phyloP scores from a whole-genome alignment of 2,888 invertebrate genomes.

The Tiliacea aurago region DNA sequence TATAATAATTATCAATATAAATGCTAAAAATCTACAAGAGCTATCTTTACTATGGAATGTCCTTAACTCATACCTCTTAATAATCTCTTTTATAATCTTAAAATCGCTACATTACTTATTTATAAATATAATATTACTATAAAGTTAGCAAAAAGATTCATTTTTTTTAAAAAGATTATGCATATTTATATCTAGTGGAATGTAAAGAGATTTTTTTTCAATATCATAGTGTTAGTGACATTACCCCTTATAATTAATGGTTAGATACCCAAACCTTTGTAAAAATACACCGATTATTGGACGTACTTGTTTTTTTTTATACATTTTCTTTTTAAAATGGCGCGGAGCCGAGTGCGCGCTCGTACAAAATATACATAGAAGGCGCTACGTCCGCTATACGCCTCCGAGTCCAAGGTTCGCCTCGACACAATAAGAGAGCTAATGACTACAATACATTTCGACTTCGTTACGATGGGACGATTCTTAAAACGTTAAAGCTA shows the following conservation, averaged over 20 bases:
- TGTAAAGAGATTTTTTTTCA: slow-evolving; percentile 78
- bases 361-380: slow-evolving; percentile 57
- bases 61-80: slow-evolving; percentile 74
- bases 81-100: slow-evolving; percentile 81
- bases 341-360: slow-evolving; percentile 35
- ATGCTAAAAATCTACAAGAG: slow-evolving; percentile 84
- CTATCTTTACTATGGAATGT: slow-evolving; percentile 85
- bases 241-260: slow-evolving; percentile 85
- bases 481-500: slow-evolving; percentile 85
- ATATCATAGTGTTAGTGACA: slow-evolving; percentile 82
- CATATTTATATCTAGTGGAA: slow-evolving; percentile 85
- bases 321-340: slow-evolving; percentile 54
- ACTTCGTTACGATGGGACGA: slow-evolving; percentile 86
- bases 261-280: slow-evolving; percentile 88
- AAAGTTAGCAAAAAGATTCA: slow-evolving; percentile 68
- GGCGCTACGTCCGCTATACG: slow-evolving; percentile 16
- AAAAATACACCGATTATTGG: slow-evolving; percentile 79
- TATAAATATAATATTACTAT: slow-evolving; percentile 64
- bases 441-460: slow-evolving; percentile 83
- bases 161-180: slow-evolving; percentile 76
- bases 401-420: slow-evolving; percentile 60
- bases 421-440: slow-evolving; percentile 77
- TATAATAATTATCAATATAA: slow-evolving; percentile 70
- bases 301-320: slow-evolving; percentile 69
- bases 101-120: slow-evolving; percentile 59